A percentile compares a stretch with the other conserved stretches of the same genome.
Conservation (phyloP, 2,888 invertebrate genomes). For the Crioceris asparagi region DNA sequence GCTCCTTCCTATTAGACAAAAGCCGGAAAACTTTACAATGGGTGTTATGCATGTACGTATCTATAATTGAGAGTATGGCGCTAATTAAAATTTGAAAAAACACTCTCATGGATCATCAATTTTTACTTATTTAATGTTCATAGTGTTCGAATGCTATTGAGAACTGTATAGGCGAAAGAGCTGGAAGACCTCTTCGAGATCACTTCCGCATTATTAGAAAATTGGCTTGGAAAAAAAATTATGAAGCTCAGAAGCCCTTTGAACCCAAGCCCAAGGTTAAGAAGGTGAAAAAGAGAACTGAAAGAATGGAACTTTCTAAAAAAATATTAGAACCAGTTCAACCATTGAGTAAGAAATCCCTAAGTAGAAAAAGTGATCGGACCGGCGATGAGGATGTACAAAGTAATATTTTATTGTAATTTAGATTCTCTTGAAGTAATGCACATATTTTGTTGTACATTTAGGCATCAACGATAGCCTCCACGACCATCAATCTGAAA, state of each 20-base stretch:
- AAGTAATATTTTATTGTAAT: background rate
- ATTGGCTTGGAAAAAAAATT: slow-evolving; percentile 33
- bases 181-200: slow-evolving; percentile 34
- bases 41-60: slow-evolving; percentile 34
- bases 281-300: slow-evolving; percentile 23
- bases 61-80: too few species aligned
- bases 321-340: slow-evolving; percentile 10
- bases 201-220: slow-evolving; percentile 35
- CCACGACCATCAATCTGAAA: slow-evolving; percentile 26
- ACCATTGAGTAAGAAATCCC: slow-evolving; percentile 9
- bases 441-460: background rate
- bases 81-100: too few species aligned
- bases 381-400: background rate
- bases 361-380: background rate
- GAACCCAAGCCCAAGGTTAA: slow-evolving; percentile 23
- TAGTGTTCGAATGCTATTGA: slow-evolving; percentile 36
- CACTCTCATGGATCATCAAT: too few species aligned
- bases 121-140: slow-evolving; percentile 5
- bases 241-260: slow-evolving; percentile 27
- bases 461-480: slow-evolving; percentile 27
- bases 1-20: slow-evolving; percentile 27
- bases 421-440: background rate
- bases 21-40: slow-evolving; percentile 35
- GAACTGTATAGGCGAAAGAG: slow-evolving; percentile 33
- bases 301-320: slow-evolving; percentile 4